A percentile compares a stretch with the other conserved stretches of the same genome.
These are phyloP conservation scores for Cydia splendana DNA, from an alignment of 1,140 invertebrate species.

Conservation along the genomic window DNA sequence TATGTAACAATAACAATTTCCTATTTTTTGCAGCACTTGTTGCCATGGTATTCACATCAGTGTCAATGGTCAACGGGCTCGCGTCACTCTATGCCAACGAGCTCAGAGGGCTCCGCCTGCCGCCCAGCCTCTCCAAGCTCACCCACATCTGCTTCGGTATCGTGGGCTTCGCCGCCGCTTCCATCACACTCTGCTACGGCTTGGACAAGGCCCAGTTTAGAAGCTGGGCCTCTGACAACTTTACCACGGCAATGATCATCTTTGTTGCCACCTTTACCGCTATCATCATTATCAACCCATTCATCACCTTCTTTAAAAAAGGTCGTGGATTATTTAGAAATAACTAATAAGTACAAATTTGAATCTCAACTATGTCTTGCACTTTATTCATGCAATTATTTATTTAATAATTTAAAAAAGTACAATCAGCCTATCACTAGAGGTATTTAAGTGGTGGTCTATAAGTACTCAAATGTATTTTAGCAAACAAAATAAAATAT, in stretches of 20 bases:
- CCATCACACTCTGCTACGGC: conserved; percentile 40
- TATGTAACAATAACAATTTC: too few relatives aligned
- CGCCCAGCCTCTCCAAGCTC: conserved; percentile 39
- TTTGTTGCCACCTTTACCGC: conserved; percentile 36
- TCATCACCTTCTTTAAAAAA: conserved; percentile 45
- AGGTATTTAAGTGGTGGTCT: too few relatives aligned
- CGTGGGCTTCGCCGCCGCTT: conserved; percentile 37
- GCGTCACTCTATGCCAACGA: conserved; percentile 41
- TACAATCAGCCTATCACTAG: too few relatives aligned
- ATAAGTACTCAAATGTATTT: too few relatives aligned
- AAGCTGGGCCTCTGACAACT: conserved; percentile 35
- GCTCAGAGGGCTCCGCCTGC: conserved; percentile 35
- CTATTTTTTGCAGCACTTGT: too few relatives aligned
- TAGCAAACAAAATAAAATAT: too few relatives aligned
- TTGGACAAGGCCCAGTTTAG: conserved; percentile 42
- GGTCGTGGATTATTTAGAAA: conserved; percentile 29
- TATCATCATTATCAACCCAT: conserved; percentile 38
- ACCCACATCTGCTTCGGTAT: conserved; percentile 44
- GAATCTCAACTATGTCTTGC: neutral
- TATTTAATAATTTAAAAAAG: too few relatives aligned
- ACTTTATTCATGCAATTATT: too few relatives aligned
- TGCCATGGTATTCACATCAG: neutral
- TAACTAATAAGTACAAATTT: neutral
- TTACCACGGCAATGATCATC: conserved; percentile 34
- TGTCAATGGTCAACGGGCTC: conserved; percentile 42